These are phyloP conservation scores for Cyphomyrus discorhynchus DNA, from an alignment of 2,113 vertebrate species.

Conservation along the genomic window DNA sequence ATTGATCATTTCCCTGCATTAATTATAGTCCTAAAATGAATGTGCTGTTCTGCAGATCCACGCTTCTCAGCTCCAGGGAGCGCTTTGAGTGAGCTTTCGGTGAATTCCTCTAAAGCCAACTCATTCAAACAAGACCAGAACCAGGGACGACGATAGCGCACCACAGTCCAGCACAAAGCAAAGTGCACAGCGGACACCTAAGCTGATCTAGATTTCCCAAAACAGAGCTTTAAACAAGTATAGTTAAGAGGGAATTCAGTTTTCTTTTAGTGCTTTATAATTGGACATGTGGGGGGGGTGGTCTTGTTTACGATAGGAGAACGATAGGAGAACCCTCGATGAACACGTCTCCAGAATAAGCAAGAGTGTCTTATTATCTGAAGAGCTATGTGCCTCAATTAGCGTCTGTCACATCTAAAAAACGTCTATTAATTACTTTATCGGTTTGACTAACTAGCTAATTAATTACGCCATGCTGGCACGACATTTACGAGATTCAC, in stretches of 20 bases:
- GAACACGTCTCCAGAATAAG: neutral
- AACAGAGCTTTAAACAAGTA: neutral
- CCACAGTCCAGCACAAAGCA: neutral
- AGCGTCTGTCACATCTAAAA: neutral
- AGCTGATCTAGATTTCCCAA: neutral
- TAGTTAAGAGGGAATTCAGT: neutral
- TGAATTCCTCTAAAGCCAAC: neutral
- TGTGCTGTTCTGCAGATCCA: neutral
- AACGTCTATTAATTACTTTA: neutral
- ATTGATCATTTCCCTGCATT: neutral
- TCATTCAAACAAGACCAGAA: neutral
- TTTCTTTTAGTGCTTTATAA: neutral
- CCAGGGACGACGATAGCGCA: too few relatives aligned
- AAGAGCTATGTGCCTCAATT: neutral
- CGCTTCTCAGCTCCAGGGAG: neutral
- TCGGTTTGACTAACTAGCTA: neutral
- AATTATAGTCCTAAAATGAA: neutral
- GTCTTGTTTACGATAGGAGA: constrained; percentile 8
- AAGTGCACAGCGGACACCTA: neutral
- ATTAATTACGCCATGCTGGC: neutral
- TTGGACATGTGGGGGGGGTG: neutral
- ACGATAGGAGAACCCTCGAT: neutral
- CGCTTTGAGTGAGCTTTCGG: neutral
- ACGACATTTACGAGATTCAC: neutral
- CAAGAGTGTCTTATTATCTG: neutral